These are phyloP conservation scores for Falco naumanni DNA, from an alignment of 2,797 vertebrate species.

Conservation along the genomic window DNA sequence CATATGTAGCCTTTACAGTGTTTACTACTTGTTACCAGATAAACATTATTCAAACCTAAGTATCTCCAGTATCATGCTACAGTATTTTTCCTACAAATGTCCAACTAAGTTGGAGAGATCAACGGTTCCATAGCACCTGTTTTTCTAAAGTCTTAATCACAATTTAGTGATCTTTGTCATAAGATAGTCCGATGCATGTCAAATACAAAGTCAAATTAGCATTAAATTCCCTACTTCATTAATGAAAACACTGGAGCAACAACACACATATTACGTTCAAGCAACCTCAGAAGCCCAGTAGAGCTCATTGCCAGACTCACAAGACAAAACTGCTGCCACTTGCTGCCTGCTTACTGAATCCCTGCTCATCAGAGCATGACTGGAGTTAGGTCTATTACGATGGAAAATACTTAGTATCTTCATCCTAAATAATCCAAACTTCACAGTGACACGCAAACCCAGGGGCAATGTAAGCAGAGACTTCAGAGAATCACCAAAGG, in stretches of 20 bases:
- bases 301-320: background rate
- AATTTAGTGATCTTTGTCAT: background rate
- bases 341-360: background rate
- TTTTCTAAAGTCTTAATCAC: background rate
- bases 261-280: background rate
- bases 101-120: background rate
- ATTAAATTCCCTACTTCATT: background rate
- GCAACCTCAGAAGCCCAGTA: background rate
- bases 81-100: background rate
- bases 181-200: background rate
- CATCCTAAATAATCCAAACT: background rate
- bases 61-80: background rate
- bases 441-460: background rate
- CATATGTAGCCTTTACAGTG: background rate
- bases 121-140: background rate
- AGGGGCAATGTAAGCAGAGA: background rate
- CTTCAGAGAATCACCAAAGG: background rate
- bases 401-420: background rate
- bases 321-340: background rate
- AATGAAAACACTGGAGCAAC: background rate
- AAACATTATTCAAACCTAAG: background rate
- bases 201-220: background rate
- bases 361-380: background rate
- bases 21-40: background rate
- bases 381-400: background rate